A percentile compares a stretch with the other conserved stretches of the same genome.
These are phyloP conservation scores for Megaceryle alcyon DNA, from an alignment of 2,797 vertebrate genomes.

Conservation along the genomic window DNA sequence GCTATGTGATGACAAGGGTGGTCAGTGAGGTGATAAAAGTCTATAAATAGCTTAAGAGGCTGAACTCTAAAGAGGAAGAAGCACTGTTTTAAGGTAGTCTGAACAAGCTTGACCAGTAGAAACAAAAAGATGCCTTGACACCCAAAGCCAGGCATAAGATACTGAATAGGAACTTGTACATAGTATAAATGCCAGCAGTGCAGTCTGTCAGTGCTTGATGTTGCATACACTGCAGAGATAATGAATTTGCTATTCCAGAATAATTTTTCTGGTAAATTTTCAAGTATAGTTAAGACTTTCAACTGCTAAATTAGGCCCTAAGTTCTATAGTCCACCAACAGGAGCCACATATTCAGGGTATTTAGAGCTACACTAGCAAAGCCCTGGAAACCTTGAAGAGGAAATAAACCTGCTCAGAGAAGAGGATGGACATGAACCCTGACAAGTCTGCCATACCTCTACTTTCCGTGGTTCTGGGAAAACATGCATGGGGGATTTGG, in stretches of 20 bases:
- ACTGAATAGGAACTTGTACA: not conserved
- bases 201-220: not conserved
- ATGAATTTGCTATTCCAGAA: conserved; percentile 2
- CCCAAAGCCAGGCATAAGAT: not conserved
- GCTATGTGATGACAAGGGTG: conserved; percentile 50
- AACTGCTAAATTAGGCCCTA: not conserved
- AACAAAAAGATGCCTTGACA: not conserved
- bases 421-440: not conserved
- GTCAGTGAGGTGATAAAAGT: conserved; percentile 46
- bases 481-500: conserved; percentile 11
- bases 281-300: conserved; percentile 5
- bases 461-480: not conserved
- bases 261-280: conserved; percentile 9
- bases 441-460: not conserved
- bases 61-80: not conserved
- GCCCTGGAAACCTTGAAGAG: not conserved
- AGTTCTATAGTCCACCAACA: not conserved
- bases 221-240: accelerated
- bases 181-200: not conserved
- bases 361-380: not conserved
- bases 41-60: conserved; percentile 60
- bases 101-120: not conserved
- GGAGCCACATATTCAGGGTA: not conserved
- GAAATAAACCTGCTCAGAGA: not conserved
- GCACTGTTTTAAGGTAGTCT: conserved; percentile 51